Conservation (phyloP, 2,888 invertebrate species). For the Drosophila mimica region DNA sequence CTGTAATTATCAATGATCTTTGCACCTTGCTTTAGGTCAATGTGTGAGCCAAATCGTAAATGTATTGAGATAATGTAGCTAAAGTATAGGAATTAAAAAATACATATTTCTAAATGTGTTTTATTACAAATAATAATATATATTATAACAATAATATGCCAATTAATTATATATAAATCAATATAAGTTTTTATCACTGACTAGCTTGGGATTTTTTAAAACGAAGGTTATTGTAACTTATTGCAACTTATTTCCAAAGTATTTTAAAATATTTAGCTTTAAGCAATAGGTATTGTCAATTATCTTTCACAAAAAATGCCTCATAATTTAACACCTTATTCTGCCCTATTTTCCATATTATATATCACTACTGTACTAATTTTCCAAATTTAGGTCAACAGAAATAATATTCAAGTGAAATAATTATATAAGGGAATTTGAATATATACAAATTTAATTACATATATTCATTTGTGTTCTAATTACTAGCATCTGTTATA, state of each 20-base stretch:
- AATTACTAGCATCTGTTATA: neutral
- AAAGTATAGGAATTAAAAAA: neutral
- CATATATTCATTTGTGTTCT: neutral
- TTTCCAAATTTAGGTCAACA: too few species aligned
- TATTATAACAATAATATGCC: neutral
- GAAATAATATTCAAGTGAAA: neutral
- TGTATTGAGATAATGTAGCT: neutral
- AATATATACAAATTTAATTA: neutral
- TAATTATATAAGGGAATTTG: neutral
- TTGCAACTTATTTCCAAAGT: neutral
- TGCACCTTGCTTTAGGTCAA: slow-evolving; percentile 18
- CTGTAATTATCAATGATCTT: slow-evolving; percentile 40
- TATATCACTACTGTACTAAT: too few species aligned
- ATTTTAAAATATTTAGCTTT: neutral
- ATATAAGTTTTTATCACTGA: neutral
- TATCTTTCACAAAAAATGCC: neutral
- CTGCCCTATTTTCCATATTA: too few species aligned
- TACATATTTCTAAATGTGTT: neutral
- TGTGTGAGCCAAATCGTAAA: neutral
- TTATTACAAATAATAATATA: neutral
- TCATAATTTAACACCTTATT: neutral
- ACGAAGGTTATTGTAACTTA: neutral
- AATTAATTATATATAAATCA: neutral
- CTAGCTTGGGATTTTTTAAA: neutral
- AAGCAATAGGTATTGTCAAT: accelerated